Conservation (phyloP, 2,888 invertebrate genomes). For the Muscina levida region DNA sequence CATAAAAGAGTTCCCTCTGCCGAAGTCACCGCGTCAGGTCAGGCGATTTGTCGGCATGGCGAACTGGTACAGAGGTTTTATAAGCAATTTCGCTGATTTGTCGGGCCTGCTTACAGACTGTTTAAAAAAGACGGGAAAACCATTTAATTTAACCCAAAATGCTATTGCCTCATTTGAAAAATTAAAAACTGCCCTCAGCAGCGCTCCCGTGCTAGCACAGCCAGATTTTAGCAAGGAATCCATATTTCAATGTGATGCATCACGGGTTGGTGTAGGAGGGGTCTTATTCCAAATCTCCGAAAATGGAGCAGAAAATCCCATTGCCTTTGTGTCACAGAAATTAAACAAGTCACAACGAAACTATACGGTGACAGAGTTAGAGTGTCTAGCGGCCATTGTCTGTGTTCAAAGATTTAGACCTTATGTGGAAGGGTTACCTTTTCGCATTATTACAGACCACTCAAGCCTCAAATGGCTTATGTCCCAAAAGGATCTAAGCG, state of each 20-base stretch:
- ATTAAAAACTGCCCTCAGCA: conserved; percentile 30
- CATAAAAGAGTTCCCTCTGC: no score
- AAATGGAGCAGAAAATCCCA: conserved; percentile 37
- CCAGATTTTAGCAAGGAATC: conserved; percentile 40
- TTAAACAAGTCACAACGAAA: conserved; percentile 48
- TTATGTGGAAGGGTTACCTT: conserved; percentile 39
- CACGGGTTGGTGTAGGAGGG: conserved; percentile 43
- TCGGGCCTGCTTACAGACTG: neutral
- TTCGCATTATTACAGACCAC: conserved; percentile 35
- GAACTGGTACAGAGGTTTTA: no score
- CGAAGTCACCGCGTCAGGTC: neutral
- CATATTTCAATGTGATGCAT: conserved; percentile 26
- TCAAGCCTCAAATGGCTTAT: conserved; percentile 18
- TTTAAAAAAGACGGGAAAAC: conserved; percentile 16
- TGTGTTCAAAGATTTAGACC: conserved; percentile 32
- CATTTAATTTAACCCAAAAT: conserved; percentile 15
- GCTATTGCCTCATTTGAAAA: conserved; percentile 30
- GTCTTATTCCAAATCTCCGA: conserved; percentile 48
- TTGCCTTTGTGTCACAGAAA: conserved; percentile 64
- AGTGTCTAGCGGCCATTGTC: conserved; percentile 47
- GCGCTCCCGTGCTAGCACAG: conserved; percentile 26
- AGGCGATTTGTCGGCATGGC: no score
- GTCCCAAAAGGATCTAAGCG: conserved; percentile 28
- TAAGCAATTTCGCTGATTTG: neutral
- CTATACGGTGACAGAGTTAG: conserved; percentile 32